Evolutionary conservation across 2,888 invertebrate species (phyloP).

Genomic region (Aplocera efformata): DNA sequence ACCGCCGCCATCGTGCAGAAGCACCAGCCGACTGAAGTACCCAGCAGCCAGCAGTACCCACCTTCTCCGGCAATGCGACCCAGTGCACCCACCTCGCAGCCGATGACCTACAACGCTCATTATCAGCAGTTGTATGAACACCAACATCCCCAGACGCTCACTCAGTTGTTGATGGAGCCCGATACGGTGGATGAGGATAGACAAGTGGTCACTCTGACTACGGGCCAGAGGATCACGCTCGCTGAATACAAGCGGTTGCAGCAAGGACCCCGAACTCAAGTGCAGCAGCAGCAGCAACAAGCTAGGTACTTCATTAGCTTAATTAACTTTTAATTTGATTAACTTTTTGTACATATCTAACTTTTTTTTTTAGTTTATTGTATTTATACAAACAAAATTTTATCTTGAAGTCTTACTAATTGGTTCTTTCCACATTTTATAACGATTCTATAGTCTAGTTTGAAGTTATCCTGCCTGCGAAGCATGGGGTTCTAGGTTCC

Average conservation of each 20-base stretch:
- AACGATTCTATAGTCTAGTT: too few species aligned
- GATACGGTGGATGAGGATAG: constrained; percentile 64
- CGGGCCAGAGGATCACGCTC: constrained; percentile 68
- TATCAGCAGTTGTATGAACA: constrained; percentile 55
- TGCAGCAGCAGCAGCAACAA: constrained; percentile 53
- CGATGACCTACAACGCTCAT: constrained; percentile 50
- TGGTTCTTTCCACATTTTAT: too few species aligned
- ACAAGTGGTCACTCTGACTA: constrained; percentile 60
- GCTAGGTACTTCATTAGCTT: constrained; percentile 46
- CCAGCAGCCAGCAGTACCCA: constrained; percentile 53
- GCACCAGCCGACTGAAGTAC: constrained; percentile 45
- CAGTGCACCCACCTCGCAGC: constrained; percentile 39
- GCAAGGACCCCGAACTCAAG: constrained; percentile 49
- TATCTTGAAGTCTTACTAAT: too few species aligned
- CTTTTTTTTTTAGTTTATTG: too few species aligned
- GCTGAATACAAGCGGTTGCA: constrained; percentile 69
- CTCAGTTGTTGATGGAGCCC: constrained; percentile 58
- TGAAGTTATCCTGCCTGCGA: too few species aligned
- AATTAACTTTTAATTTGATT: too few species aligned
- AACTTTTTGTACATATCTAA: too few species aligned
- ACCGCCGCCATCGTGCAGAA: constrained; percentile 74
- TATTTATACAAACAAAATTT: too few species aligned
- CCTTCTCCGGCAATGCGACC: constrained; percentile 50
- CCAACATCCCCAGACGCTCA: constrained; percentile 46
- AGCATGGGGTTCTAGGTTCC: too few species aligned